Evolutionary conservation across 2,113 vertebrate genomes (phyloP), one percentile per base, ranked within the genome.

Genomic region (Dissostichus mawsoni): DNA sequence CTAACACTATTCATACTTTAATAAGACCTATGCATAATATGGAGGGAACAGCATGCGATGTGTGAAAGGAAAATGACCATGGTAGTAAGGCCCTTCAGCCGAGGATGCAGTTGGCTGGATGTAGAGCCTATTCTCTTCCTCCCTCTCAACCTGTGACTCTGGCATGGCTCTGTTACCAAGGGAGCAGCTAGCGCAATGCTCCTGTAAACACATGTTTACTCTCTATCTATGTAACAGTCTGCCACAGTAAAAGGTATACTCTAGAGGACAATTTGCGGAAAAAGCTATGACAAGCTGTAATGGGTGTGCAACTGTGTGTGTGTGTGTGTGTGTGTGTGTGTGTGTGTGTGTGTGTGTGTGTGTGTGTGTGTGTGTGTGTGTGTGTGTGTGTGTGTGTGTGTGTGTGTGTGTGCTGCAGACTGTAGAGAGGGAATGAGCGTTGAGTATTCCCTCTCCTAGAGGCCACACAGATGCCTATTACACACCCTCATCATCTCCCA

Each of bases 401-500:
- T 66, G 69, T 69, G 71, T 70, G 67, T 73, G 80, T 69, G 48
- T 33, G 33, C 36, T 58, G 68, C 64, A 83, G 73, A 79, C 64
- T 68, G 50, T 80, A 78, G 78, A 87, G 69, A 74, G 74, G 62
- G 84, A 86, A 80, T 75, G 83, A 86, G 76, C 57, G 78, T 79
- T 57, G 82, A 87, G 86, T 91, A 87, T 90, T 89, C 76, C 79
- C 87, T 93, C 83, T 90, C 90, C 90, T 81, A 52, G 50, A 87
- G 89, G 82, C 84, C 85, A 76, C 86, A 90, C 88, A 93, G 92
- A 90, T 88, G 92, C 85, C 85, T 89, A 92, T 91, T 91, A 92
- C 91, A 91, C 90, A 84, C 83, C 72, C 89, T 93, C 90, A 92
- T 93, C 89, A 94, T 90, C 87, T 85, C 87, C 90, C 93, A 95